Percentiles rank a stretch among this genome's conserved stretches.
Conservation (phyloP, 2,797 vertebrate genomes). For the Sparus aurata region DNA sequence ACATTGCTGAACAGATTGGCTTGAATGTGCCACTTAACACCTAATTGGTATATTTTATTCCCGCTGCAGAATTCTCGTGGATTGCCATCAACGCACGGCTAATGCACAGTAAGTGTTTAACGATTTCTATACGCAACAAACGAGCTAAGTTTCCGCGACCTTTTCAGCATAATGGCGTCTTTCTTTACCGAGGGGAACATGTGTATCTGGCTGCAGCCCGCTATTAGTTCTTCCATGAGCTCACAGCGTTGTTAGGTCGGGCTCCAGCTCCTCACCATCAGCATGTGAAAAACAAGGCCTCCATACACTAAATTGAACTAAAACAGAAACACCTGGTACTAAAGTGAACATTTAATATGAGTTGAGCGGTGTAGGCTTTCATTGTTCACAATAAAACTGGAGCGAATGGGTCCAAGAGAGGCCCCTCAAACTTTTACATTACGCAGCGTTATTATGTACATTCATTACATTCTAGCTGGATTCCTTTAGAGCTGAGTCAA, state of each 20-base stretch:
- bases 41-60: slow-evolving; percentile 41
- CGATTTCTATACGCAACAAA: slow-evolving; percentile 40
- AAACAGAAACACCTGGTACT: slow-evolving; percentile 67
- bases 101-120: slow-evolving; percentile 33
- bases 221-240: slow-evolving; percentile 78
- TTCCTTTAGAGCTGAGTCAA: slow-evolving; percentile 11
- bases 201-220: slow-evolving; percentile 39
- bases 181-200: slow-evolving; percentile 34
- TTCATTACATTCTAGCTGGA: neutral
- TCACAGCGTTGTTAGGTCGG: slow-evolving; percentile 58
- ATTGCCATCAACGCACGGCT: slow-evolving; percentile 27
- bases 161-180: slow-evolving; percentile 35
- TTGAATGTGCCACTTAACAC: slow-evolving; percentile 36
- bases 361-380: slow-evolving; percentile 26
- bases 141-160: slow-evolving; percentile 37
- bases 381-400: slow-evolving; percentile 17
- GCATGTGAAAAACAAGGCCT: slow-evolving; percentile 47
- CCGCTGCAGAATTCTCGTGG: neutral
- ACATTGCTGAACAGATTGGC: slow-evolving; percentile 17
- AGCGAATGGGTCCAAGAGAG: slow-evolving; percentile 28
- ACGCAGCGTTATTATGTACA: neutral
- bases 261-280: slow-evolving; percentile 52
- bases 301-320: slow-evolving; percentile 42
- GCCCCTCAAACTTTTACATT: slow-evolving; percentile 12
- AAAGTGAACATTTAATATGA: slow-evolving; percentile 50